Evolutionary conservation across 2,888 invertebrate genomes (phyloP).

Genomic region (Drosophila anomalata): DNA sequence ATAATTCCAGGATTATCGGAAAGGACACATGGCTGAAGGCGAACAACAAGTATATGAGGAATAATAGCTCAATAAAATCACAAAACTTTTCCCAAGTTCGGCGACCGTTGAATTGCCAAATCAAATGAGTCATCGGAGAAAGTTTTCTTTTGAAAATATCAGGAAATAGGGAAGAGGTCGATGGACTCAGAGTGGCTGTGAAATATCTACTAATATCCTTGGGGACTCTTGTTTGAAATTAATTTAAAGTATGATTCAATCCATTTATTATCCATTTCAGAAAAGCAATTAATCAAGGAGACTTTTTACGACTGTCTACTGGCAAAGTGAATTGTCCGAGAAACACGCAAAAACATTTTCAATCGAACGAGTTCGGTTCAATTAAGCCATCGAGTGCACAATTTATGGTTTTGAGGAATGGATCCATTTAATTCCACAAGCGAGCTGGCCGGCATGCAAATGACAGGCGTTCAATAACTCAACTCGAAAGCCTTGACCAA

Average conservation of each 20-base stretch:
- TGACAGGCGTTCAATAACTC: slow-evolving; percentile 35
- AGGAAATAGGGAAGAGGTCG: neutral
- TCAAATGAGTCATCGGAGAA: slow-evolving; percentile 63
- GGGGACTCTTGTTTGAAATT: slow-evolving; percentile 3
- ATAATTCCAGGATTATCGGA: slow-evolving; percentile 35
- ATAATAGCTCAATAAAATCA: slow-evolving; percentile 20
- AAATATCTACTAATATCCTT: slow-evolving; percentile 1
- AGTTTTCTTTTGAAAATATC: slow-evolving; percentile 8
- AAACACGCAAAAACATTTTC: slow-evolving; percentile 21
- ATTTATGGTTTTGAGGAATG: slow-evolving; percentile 32
- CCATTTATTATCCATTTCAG: neutral
- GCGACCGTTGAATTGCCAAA: slow-evolving; percentile 67
- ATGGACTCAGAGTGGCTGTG: neutral
- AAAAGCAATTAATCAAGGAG: neutral
- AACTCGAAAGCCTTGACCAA: slow-evolving; percentile 42
- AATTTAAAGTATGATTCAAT: neutral
- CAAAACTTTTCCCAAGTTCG: slow-evolving; percentile 50
- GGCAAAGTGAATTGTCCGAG: neutral
- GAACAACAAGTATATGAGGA: slow-evolving; percentile 33
- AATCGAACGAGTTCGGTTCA: slow-evolving; percentile 23
- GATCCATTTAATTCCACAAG: slow-evolving; percentile 53
- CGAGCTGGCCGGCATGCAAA: slow-evolving; percentile 54
- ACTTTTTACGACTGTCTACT: neutral
- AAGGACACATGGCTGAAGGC: slow-evolving; percentile 1
- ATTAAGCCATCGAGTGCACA: slow-evolving; percentile 12